Evolutionary conservation across 2,113 vertebrate genomes (phyloP).

Genomic region (Ranitomeya imitator): DNA sequence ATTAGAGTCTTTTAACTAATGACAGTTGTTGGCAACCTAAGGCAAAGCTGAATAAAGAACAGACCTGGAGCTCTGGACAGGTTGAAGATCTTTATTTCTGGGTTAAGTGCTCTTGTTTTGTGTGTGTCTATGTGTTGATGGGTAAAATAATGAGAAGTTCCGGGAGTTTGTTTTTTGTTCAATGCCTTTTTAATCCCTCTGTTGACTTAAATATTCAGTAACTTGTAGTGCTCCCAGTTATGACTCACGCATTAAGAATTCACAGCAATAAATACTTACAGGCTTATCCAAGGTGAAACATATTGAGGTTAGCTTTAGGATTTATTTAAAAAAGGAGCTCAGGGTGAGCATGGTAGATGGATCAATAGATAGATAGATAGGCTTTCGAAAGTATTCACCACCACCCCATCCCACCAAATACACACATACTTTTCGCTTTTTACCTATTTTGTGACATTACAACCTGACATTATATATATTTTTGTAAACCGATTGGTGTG

Average conservation of each 20-base stretch:
- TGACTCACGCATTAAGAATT: conserved; percentile 10
- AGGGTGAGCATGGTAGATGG: conserved; percentile 8
- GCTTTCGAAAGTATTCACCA: too few relatives aligned
- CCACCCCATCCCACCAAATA: too few relatives aligned
- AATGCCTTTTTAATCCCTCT: not conserved
- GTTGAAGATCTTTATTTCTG: not conserved
- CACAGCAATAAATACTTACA: conserved; percentile 13
- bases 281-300: conserved; percentile 7
- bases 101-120: not conserved
- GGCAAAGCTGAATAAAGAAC: not conserved
- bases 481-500: too few relatives aligned
- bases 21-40: conserved; percentile 11
- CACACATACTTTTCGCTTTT: too few relatives aligned
- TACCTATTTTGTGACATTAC: too few relatives aligned
- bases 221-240: not conserved
- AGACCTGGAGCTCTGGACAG: not conserved
- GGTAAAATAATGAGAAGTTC: not conserved
- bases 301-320: not conserved
- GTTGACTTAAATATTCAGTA: not conserved
- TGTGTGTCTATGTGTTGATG: not conserved
- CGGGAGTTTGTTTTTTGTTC: not conserved
- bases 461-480: too few relatives aligned
- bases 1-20: not conserved
- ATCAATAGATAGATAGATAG: too few relatives aligned
- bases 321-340: conserved; percentile 22